These are phyloP conservation scores for Galaxias olidus DNA, from an alignment of 2,797 vertebrate species.

Conservation along the genomic window DNA sequence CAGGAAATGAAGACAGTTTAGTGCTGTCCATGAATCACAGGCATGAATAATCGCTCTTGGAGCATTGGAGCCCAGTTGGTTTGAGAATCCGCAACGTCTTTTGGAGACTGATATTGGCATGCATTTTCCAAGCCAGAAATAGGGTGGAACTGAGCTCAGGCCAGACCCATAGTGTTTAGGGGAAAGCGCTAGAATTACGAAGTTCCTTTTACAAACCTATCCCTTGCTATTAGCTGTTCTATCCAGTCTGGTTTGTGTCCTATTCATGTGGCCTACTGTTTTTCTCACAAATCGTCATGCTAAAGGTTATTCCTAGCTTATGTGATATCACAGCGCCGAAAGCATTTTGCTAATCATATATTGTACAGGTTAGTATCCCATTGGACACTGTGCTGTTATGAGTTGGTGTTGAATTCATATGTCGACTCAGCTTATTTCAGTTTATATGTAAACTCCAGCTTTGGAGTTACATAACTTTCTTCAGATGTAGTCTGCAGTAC, in stretches of 20 bases:
- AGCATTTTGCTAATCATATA: neutral
- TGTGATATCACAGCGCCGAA: constrained; percentile 9
- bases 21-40: constrained; percentile 46
- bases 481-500: neutral
- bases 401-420: neutral
- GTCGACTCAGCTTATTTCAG: constrained; percentile 4
- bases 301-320: constrained; percentile 23
- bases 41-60: neutral
- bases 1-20: constrained; percentile 35
- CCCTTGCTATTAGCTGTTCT: constrained; percentile 22
- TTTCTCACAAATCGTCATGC: constrained; percentile 27
- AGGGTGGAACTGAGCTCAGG: neutral
- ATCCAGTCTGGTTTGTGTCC: constrained; percentile 12
- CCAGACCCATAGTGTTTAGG: neutral
- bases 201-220: constrained; percentile 3
- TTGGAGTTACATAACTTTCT: neutral
- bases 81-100: constrained; percentile 35
- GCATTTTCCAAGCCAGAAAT: constrained; percentile 20
- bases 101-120: constrained; percentile 1
- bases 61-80: constrained; percentile 12
- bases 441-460: neutral
- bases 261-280: neutral
- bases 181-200: neutral
- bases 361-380: constrained; percentile 2
- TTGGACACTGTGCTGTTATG: constrained; percentile 7